A percentile compares a stretch with the other conserved stretches of the same genome.
phyloP scores from a whole-genome alignment of 1,140 invertebrate species.

The Formica exsecta region DNA sequence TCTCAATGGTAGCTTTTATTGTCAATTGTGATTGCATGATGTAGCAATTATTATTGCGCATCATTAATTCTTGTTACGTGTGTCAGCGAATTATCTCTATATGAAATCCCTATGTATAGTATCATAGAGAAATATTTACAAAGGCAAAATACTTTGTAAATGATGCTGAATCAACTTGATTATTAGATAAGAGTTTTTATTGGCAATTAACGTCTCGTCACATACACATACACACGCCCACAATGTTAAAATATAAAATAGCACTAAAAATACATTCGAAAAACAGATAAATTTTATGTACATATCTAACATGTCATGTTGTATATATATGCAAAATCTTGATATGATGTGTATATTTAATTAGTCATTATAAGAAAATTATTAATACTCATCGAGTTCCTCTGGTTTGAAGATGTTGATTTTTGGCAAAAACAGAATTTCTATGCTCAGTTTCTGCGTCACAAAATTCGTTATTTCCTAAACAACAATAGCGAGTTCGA shows the following conservation, averaged over 20 bases:
- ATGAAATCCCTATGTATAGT: not conserved
- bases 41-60: not conserved
- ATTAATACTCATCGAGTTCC: not conserved
- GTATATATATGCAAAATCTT: not conserved
- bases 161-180: not conserved
- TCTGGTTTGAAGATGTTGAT: not conserved
- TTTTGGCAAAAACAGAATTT: not conserved
- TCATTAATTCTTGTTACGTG: not conserved
- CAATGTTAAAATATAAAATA: not conserved
- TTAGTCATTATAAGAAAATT: not conserved
- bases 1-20: not conserved
- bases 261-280: no score
- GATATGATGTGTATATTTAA: not conserved
- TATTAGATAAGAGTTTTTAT: not conserved
- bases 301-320: not conserved
- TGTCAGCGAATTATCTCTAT: constrained; percentile 15
- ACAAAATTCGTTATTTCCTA: not conserved
- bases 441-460: no score
- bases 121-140: not conserved
- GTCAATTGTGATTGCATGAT: not conserved
- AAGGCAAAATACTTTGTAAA: not conserved
- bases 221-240: no score
- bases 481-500: not conserved
- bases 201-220: not conserved
- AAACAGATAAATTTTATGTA: not conserved